Evolutionary conservation across 2,113 vertebrate species (phyloP), one percentile per base, ranked within the genome.

Genomic region (Oncorhynchus clarkii): DNA sequence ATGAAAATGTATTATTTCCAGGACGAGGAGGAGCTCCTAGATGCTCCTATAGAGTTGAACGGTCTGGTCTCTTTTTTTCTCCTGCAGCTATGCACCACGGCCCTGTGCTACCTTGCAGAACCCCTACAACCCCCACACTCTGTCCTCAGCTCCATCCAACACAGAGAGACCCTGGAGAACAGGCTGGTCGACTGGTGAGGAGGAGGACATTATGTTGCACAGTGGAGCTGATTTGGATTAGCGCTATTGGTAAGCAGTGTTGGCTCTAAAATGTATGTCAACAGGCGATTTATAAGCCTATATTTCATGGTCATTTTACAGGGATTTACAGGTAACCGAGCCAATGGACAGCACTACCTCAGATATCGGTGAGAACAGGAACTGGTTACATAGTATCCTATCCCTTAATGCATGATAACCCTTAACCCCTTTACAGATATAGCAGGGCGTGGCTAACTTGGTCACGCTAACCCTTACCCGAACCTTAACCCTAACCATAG

Each of bases 171-270:
- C 20, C 67, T 97, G 87, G 96, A 96, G 90, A 90, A 93, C 85
- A 93, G 75, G 29, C 67, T 99, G 82, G 89, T 96, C 83, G 92
- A 94, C 1, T 96, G 96, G 97, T 98, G 86, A 96, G 95, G 85
- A 77, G 82, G 6, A 16, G 3, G 7, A 13, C 59, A 62, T 62
- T 22, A 24, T n/a, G 9, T 45, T 4, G 8, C 59, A 9, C n/a
- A 22, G 59, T 62, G n/a, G 2, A n/a, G n/a, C 7, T 62, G 7
- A n/a, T 45, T 45, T 8, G 7, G 8, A 45, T 45, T 45, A 11
- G 39, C 39, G 8, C 8, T 45, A 45, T 45, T 45, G 39, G 39
- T 45, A 45, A 45, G 8, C 9, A 11, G 9, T 45, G 39, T 45
- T 45, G 39, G 39, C 39, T 3, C 39, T 11, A 45, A 11, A 45